Evolutionary conservation across 2,113 vertebrate species (phyloP), one percentile per base, ranked within the genome.

Genomic region (Neofelis nebulosa): DNA sequence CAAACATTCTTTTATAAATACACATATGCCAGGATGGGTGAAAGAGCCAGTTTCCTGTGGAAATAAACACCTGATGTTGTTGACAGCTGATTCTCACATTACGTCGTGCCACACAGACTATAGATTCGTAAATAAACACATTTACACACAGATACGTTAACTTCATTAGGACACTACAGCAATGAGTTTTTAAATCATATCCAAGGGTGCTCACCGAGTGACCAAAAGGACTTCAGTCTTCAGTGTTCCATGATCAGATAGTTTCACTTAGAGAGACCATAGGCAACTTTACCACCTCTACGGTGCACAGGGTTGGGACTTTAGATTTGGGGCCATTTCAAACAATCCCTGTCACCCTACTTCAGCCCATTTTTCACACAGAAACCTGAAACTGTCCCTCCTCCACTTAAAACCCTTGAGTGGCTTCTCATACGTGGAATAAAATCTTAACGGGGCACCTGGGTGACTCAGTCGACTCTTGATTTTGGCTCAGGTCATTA

Each of bases 1-100:
- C 99, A 98, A 99, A 99, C 99, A 99, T 99, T 91, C 99, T 99
- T 98, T 99, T 99, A 96, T 99, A 99, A 93, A 99, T 98, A 98
- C 99, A 99, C 95, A 99, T 97, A 86, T 99, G 99, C 99, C 99
- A 99, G 0, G 99, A 99, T 0, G 99, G 99, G 81, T 99, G 99
- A 87, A 99, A 98, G 52, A 99, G 97, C 98, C 98, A 99, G 87
- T 66, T 94, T 61, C 89, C 99, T 99, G 97, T 52, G 83, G 65
- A 96, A 94, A 98, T 52, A 89, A n/a, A 71, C 41, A 88, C 4
- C 18, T 2, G 11, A 83, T 12, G 82, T 5, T 12, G 82, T 7
- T 78, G 45, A 95, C 48, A 8, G 29, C 1, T 0, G n/a, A 19
- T 4, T 48, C 66, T 36, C 5, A 12, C n/a, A 7, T 11, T 33